Percentiles rank a stretch among this genome's conserved stretches.
These are phyloP conservation scores for Epizoanthus scotinus DNA, from an alignment of 92 coral and sea anemone genomes.

Conservation along the genomic window DNA sequence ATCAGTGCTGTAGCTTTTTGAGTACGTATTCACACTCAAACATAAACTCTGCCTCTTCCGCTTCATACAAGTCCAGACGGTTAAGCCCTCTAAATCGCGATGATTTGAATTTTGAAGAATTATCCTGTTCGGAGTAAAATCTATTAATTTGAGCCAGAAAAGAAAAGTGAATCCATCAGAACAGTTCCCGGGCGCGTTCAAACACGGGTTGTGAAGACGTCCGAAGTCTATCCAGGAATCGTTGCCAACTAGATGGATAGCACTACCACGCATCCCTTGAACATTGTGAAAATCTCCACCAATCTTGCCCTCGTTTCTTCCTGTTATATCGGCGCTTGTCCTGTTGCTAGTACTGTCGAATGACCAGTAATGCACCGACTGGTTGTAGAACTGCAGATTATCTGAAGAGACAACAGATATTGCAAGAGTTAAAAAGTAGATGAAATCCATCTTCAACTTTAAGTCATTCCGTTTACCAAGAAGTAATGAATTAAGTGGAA, in stretches of 20 bases:
- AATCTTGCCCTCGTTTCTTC: constrained; percentile 62
- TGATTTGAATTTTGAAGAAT: constrained; percentile 72
- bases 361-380: constrained; percentile 76
- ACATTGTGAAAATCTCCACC: constrained; percentile 56
- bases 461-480: neutral
- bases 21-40: constrained; percentile 61
- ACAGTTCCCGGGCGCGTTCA: constrained; percentile 65
- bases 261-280: constrained; percentile 81
- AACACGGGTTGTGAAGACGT: constrained; percentile 63
- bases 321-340: constrained; percentile 55
- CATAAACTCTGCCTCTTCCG: constrained; percentile 34
- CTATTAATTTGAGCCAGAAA: constrained; percentile 81
- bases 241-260: constrained; percentile 59
- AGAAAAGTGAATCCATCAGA: constrained; percentile 70
- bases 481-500: neutral
- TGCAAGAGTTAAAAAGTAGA: constrained; percentile 47
- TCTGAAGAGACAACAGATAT: constrained; percentile 59
- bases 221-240: constrained; percentile 74
- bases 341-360: constrained; percentile 60
- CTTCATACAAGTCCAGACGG: constrained; percentile 70
- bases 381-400: constrained; percentile 66
- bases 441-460: constrained; percentile 38
- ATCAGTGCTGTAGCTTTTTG: constrained; percentile 27
- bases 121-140: constrained; percentile 61
- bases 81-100: constrained; percentile 77